Evolutionary conservation across 1,140 invertebrate species (phyloP), one percentile per base, ranked within the genome.

Genomic region (Sminthurides bifidus): DNA sequence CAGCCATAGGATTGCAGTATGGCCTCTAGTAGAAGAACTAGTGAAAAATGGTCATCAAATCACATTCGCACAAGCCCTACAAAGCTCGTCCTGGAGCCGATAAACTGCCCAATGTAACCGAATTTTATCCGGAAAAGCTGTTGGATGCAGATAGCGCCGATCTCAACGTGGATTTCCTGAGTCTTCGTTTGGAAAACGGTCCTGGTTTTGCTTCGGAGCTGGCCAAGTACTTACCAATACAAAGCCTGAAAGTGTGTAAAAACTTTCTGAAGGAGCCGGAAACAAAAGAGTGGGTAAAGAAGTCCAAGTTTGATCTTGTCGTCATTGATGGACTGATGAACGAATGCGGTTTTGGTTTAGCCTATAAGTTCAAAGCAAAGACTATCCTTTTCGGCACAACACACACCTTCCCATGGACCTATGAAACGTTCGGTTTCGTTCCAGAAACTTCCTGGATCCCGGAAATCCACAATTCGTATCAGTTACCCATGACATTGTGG

Each of bases 321-420:
- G 43, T 66, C 21, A 57, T 66, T 17, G 64, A 66, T 37, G 26
- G 44, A 5, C 23, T 66, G 5, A 51, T 48, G 23, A 66, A 64
- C 26, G 64, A 66, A 2, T 64, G 61, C 38, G 61, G 45, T 1
- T 53, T 56, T 1, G 64, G 59, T 17, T 23, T 66, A 1, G 56
- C 51, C 10, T 27, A 54, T 19, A 48, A 54, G 15, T 64, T 41
- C 17, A 43, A 48, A 12, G 64, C 62, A 2, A 57, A 58, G n/a
- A 27, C 21, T 6, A 64, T 66, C 14, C 0, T 56, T 33, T 53
- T 44, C 30, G 50, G 40, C 31, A 56, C 58, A 27, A n/a, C 54
- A 6, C 14, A 35, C 12, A n/a, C 35, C 1, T 29, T 56, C 24
- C 23, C 38, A 0, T 53, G 35, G 37, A 51, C 27, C 30, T 38